Conservation (phyloP, 2,888 invertebrate species). For the Aphodius sticticus region DNA sequence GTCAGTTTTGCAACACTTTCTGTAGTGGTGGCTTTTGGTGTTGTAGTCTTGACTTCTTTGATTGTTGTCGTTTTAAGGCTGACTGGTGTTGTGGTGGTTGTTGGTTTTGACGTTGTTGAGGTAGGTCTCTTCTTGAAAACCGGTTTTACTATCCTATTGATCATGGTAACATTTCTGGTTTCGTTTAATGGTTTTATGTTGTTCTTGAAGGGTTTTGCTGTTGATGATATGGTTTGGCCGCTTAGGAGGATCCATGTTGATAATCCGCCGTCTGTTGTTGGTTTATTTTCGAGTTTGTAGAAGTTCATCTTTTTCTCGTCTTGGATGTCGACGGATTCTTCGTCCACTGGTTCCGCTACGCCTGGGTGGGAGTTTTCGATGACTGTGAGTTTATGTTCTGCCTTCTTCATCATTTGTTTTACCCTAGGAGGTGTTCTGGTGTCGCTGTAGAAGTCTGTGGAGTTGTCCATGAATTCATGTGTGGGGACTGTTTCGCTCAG, state of each 20-base stretch:
- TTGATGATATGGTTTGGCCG: slow-evolving; percentile 56
- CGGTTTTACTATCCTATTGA: slow-evolving; percentile 48
- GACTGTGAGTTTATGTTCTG: slow-evolving; percentile 38
- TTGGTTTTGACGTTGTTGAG: slow-evolving; percentile 44
- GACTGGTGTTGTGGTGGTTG: slow-evolving; percentile 54
- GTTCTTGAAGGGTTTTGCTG: slow-evolving; percentile 49
- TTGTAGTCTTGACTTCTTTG: slow-evolving; percentile 51
- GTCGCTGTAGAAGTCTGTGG: slow-evolving; percentile 64
- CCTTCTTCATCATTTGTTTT: slow-evolving; percentile 60
- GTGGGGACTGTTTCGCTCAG: slow-evolving; percentile 64
- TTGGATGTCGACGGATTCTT: slow-evolving; percentile 48
- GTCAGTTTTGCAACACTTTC: slow-evolving; percentile 54
- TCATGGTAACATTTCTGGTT: slow-evolving; percentile 42
- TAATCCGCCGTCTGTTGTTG: slow-evolving; percentile 71
- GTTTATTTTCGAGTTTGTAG: slow-evolving; percentile 54
- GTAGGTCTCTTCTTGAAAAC: slow-evolving; percentile 50
- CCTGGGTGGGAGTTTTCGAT: slow-evolving; percentile 66
- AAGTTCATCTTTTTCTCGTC: slow-evolving; percentile 55
- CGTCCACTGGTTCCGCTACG: slow-evolving; percentile 56
- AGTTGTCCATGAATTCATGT: slow-evolving; percentile 8
- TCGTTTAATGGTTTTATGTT: slow-evolving; percentile 38
- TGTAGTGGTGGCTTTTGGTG: slow-evolving; percentile 43
- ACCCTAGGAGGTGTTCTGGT: slow-evolving; percentile 71
- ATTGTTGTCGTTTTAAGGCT: slow-evolving; percentile 59
- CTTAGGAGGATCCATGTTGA: slow-evolving; percentile 82